Base-by-base conservation (phyloP, 2,113 vertebrate genomes). In the Murina feae region DNA sequence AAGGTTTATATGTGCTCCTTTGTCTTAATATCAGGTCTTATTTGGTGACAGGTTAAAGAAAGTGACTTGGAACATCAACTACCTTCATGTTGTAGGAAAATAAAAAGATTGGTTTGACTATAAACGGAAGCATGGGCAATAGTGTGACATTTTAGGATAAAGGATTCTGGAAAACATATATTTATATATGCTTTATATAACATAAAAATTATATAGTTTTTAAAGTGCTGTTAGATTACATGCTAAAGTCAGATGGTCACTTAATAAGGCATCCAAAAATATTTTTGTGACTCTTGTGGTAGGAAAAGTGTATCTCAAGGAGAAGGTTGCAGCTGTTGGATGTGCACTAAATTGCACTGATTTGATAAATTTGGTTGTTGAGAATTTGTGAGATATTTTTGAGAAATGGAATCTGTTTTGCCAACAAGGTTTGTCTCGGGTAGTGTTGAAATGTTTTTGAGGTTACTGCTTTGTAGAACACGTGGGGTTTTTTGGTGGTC, bases 401-500 rank as follows among this genome's bases (percentile, higher is more conserved):
- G 68, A 96, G 68, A 88, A 94, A 71, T 37, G 55, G 20, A 71
- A 55, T 85, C n/a, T 90, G 51, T 85, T 92, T 81, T 82, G 74
- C 78, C 49, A 74, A 9, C 37, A 51, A 21, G 80, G 25, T 86
- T 89, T 42, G 9, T 74, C 7, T 78, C 23, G 49, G 53, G 49
- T 30, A 28, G 3, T 92, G 32, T 39, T 88, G 74, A 74, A 83
- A 28, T 94, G n/a, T 83, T 68, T 92, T 69, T 90, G 63, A 82
- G 9, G 39, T 76, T 84, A 53, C 47, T 85, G 71, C 65, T 84
- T 90, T 81, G 44, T 72, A 76, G 44, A 91, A 32, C 47, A 63
- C 7, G 14, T 3, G 25, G n/a, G 6, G 32, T 91, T 89, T 60
- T 60, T 96, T 87, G 76, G 58, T 91, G 74, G 6, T 95, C 39